These are phyloP conservation scores for Salpingus planirostris DNA, from an alignment of 2,888 invertebrate genomes.

Conservation along the genomic window DNA sequence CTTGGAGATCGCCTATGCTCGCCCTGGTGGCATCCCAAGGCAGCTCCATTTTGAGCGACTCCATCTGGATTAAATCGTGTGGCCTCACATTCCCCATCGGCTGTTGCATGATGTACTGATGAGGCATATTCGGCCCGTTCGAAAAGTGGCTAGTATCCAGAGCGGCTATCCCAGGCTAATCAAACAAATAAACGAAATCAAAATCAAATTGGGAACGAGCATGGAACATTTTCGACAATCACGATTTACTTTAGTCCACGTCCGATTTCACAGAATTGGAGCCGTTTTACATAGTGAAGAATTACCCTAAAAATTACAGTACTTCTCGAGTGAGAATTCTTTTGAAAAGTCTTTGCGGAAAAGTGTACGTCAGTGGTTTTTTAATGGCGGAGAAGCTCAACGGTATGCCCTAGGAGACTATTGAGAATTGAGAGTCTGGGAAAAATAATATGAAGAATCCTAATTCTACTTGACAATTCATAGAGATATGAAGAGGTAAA, in stretches of 20 bases:
- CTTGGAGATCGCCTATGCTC: constrained; percentile 36
- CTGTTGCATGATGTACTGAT: constrained; percentile 22
- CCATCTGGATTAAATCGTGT: constrained; percentile 29
- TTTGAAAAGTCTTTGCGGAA: too few species aligned
- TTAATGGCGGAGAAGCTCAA: too few species aligned
- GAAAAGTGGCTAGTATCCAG: constrained; percentile 31
- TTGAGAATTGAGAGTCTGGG: too few species aligned
- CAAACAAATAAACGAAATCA: not conserved
- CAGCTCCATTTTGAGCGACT: constrained; percentile 33
- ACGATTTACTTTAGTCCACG: too few species aligned
- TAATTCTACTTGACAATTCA: not conserved
- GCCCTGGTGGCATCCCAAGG: constrained; percentile 31
- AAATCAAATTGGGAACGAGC: not conserved
- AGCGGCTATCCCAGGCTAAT: constrained; percentile 29
- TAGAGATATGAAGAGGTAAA: not conserved
- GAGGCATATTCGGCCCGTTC: constrained; percentile 28
- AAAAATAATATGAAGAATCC: too few species aligned
- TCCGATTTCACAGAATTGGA: too few species aligned
- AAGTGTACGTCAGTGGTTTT: too few species aligned
- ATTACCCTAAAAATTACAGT: too few species aligned
- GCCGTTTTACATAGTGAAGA: too few species aligned
- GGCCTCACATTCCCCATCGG: constrained; percentile 19
- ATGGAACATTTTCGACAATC: not conserved
- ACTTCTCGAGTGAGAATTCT: too few species aligned
- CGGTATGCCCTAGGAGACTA: too few species aligned